Percentiles rank a stretch among this genome's conserved stretches.
These are phyloP conservation scores for Pteropus rufus DNA, from an alignment of 2,797 vertebrate species.

Conservation along the genomic window DNA sequence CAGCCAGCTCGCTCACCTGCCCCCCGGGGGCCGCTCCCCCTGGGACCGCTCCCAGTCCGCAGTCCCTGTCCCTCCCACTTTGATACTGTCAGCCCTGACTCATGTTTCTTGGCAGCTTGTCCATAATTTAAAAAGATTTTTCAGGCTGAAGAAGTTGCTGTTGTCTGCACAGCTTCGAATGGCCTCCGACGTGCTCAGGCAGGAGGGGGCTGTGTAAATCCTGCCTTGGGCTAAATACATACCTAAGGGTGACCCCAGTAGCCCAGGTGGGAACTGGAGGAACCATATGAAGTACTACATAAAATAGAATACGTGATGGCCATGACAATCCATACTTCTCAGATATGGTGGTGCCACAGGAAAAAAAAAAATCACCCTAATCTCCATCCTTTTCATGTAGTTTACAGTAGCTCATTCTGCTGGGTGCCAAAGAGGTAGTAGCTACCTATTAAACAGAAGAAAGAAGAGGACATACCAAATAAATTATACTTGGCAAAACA, in stretches of 20 bases:
- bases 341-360: background rate
- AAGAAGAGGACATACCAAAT: background rate
- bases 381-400: background rate
- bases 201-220: constrained; percentile 69
- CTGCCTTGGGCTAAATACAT: constrained; percentile 61
- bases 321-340: background rate
- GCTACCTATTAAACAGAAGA: background rate
- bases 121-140: constrained; percentile 66
- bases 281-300: background rate
- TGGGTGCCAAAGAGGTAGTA: background rate
- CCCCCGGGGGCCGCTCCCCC: constrained; percentile 74
- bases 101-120: constrained; percentile 70
- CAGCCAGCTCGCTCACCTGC: constrained; percentile 63
- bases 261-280: background rate
- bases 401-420: background rate
- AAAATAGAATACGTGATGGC: background rate
- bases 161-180: constrained; percentile 71
- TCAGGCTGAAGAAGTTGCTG: constrained; percentile 73
- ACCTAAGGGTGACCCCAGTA: background rate
- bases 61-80: background rate
- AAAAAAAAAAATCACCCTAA: background rate
- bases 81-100: constrained; percentile 53
- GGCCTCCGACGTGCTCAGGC: constrained; percentile 72
- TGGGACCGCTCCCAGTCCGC: constrained; percentile 55
- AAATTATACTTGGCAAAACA: background rate